phyloP scores from a whole-genome alignment of 1,140 invertebrate genomes.

The Hyles vespertilio region DNA sequence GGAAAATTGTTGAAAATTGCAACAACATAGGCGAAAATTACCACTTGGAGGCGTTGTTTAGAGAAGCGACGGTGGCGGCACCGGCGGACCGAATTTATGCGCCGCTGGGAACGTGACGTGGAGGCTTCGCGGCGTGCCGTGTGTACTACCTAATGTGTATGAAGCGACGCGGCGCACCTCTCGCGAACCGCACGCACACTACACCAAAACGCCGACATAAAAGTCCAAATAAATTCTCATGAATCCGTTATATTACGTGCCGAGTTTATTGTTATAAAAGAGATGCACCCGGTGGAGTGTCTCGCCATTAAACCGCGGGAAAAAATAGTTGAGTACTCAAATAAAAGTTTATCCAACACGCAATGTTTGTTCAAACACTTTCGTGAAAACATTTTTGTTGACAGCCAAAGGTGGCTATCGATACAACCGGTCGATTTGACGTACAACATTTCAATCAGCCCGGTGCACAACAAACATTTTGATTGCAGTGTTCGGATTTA shows the following conservation, averaged over 20 bases:
- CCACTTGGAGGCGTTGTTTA: conserved; percentile 63
- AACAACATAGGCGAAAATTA: conserved; percentile 70
- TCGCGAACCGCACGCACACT: neutral
- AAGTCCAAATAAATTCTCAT: conserved; percentile 11
- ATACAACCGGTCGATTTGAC: no score
- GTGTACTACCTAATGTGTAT: conserved; percentile 1
- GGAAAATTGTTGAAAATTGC: conserved; percentile 70
- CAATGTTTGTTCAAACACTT: neutral
- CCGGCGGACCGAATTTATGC: conserved; percentile 51
- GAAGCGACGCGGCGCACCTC: conserved; percentile 13
- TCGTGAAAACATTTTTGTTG: neutral
- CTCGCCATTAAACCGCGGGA: neutral
- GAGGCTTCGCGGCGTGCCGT: conserved; percentile 34
- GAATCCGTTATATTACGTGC: conserved; percentile 11
- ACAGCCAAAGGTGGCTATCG: neutral
- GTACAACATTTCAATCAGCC: neutral
- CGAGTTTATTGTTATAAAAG: neutral
- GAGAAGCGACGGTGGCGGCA: conserved; percentile 24
- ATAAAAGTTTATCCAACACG: neutral
- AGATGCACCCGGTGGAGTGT: no score
- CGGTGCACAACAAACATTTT: conserved; percentile 12
- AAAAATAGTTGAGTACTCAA: neutral
- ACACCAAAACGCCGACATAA: conserved; percentile 15
- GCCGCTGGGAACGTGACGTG: conserved; percentile 48
- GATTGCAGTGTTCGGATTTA: conserved; percentile 36